phyloP scores from a whole-genome alignment of 1,140 invertebrate species.

The Drosophila busckii region DNA sequence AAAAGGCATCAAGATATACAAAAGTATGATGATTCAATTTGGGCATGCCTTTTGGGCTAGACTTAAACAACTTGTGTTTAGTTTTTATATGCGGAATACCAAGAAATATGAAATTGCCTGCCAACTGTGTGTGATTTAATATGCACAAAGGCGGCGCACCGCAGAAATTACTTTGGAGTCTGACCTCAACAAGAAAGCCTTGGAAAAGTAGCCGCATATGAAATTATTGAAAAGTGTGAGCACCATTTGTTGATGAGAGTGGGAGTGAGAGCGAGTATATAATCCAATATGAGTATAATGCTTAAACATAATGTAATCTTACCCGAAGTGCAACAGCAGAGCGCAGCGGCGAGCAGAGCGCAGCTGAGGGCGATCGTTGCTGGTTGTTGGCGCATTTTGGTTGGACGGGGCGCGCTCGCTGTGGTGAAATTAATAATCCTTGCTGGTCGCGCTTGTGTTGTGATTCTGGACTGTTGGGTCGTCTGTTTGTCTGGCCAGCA shows the following conservation, averaged over 20 bases:
- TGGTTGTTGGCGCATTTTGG: conserved; percentile 42
- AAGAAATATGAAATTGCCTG: neutral
- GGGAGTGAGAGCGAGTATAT: conserved; percentile 15
- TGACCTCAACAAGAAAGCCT: conserved; percentile 47
- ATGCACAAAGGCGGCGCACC: conserved; percentile 14
- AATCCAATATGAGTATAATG: conserved; percentile 38
- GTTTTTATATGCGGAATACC: too few species aligned
- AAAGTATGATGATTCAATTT: too few species aligned
- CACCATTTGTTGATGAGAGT: conserved; percentile 51
- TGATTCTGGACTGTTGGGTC: too few species aligned
- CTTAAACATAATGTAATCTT: conserved; percentile 47
- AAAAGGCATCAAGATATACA: too few species aligned
- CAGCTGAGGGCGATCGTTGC: conserved; percentile 33
- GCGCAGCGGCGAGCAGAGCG: conserved; percentile 9
- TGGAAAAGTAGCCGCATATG: conserved; percentile 44
- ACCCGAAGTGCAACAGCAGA: conserved; percentile 49
- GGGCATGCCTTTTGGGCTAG: too few species aligned
- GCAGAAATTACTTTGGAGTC: conserved; percentile 9
- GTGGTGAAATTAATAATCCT: conserved; percentile 74
- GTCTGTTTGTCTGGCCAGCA: conserved; percentile 29
- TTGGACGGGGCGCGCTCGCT: too few species aligned
- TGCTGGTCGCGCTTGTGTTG: conserved; percentile 19
- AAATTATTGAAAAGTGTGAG: conserved; percentile 31
- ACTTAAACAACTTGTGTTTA: too few species aligned
- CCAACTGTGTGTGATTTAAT: conserved; percentile 23